Conservation (phyloP, 2,797 vertebrate species). For the Champsocephalus gunnari region DNA sequence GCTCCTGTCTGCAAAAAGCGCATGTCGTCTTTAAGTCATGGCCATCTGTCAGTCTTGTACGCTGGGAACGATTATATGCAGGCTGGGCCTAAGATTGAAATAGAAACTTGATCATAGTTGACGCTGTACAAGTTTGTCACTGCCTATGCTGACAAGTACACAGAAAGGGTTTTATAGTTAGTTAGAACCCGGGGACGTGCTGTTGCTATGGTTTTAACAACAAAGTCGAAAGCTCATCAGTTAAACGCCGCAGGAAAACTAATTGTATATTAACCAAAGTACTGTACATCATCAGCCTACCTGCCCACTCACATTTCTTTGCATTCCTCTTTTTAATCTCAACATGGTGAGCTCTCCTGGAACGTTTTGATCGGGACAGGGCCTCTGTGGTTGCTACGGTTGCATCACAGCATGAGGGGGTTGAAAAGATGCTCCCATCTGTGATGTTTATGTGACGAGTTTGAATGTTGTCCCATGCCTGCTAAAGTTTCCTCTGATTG, state of each 20-base stretch:
- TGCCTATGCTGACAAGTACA: slow-evolving; percentile 15
- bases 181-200: neutral
- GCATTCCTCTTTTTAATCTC: neutral
- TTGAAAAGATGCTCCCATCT: neutral
- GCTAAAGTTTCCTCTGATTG: neutral
- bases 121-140: neutral
- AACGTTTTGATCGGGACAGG: neutral
- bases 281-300: neutral
- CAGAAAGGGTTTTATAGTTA: neutral
- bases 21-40: slow-evolving; percentile 41
- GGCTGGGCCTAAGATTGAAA: slow-evolving; percentile 17
- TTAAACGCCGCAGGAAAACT: neutral
- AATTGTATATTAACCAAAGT: slow-evolving; percentile 2
- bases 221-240: neutral
- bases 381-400: neutral
- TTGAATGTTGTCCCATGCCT: neutral
- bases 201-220: neutral
- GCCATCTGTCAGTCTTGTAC: slow-evolving; percentile 48
- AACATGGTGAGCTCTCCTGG: neutral
- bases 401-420: neutral
- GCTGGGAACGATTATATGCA: slow-evolving; percentile 26
- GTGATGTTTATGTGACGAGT: neutral
- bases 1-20: slow-evolving; percentile 9
- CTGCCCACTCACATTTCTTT: slow-evolving; percentile 16
- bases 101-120: slow-evolving; percentile 20